These are phyloP conservation scores for Cyphomyrus plagiostoma DNA, from an alignment of 2,113 vertebrate genomes.

Conservation along the genomic window DNA sequence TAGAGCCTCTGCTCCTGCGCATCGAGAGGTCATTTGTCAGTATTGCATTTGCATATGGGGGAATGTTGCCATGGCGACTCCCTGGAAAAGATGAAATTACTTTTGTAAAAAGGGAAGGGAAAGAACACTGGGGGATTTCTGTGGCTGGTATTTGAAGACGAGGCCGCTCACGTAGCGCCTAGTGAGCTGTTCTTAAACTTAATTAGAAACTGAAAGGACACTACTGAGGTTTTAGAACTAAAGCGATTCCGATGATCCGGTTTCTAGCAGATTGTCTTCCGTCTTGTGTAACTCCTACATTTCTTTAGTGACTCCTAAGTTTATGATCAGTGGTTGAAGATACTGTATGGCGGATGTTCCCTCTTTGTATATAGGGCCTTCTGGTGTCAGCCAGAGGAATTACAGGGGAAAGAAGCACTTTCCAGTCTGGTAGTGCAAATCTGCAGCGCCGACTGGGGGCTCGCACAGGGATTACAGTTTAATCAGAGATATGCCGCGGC, in stretches of 20 bases:
- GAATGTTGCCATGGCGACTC: constrained; percentile 45
- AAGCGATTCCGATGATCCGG: neutral
- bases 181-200: constrained; percentile 17
- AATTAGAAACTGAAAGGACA: constrained; percentile 35
- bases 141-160: constrained; percentile 9
- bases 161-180: neutral
- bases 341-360: neutral
- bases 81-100: constrained; percentile 26
- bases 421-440: neutral
- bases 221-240: neutral
- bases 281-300: neutral
- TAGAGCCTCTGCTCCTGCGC: no score
- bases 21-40: constrained; percentile 36
- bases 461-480: neutral
- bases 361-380: neutral
- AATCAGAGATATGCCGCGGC: neutral
- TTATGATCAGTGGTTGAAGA: neutral
- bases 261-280: neutral
- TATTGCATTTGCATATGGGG: constrained; percentile 36
- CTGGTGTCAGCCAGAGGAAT: neutral
- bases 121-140: constrained; percentile 1
- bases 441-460: neutral
- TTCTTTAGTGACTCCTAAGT: neutral
- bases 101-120: constrained; percentile 7
- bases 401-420: neutral